Conservation (phyloP, 92 coral and sea anemone species). For the Heliopora coerulea region DNA sequence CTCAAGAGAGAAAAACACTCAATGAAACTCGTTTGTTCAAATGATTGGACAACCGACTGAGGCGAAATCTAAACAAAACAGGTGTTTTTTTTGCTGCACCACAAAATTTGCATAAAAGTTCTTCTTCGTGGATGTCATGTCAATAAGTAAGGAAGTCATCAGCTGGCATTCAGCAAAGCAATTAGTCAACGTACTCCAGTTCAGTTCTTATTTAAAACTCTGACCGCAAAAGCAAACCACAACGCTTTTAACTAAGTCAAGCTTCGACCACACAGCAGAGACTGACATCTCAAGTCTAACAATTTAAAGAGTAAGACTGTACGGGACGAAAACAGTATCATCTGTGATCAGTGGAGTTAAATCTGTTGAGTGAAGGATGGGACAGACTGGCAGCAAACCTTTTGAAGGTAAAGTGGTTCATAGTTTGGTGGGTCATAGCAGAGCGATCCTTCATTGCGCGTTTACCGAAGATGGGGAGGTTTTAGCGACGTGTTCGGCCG, state of each 20-base stretch:
- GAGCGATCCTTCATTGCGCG: slow-evolving; percentile 64
- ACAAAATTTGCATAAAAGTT: neutral
- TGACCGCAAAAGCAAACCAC: neutral
- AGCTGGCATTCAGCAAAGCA: neutral
- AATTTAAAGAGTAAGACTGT: too few species aligned
- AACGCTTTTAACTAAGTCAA: neutral
- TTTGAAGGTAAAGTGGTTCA: slow-evolving; percentile 64
- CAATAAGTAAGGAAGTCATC: neutral
- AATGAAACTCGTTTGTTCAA: neutral
- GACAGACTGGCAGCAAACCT: slow-evolving; percentile 61
- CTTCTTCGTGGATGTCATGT: neutral
- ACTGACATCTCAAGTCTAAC: too few species aligned
- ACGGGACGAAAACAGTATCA: too few species aligned
- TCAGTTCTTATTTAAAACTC: neutral
- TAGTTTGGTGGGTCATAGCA: slow-evolving; percentile 64
- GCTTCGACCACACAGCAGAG: too few species aligned
- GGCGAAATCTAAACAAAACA: neutral
- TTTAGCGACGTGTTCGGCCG: slow-evolving; percentile 84
- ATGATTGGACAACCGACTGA: neutral
- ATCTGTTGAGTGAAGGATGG: slow-evolving; percentile 41
- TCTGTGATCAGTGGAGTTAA: too few species aligned
- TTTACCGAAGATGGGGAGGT: slow-evolving; percentile 71
- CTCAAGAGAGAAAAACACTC: too few species aligned
- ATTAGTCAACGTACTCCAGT: neutral
- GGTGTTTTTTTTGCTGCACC: neutral